Base-by-base conservation (phyloP, 2,888 invertebrate species). In the Hyppa rectilinea region DNA sequence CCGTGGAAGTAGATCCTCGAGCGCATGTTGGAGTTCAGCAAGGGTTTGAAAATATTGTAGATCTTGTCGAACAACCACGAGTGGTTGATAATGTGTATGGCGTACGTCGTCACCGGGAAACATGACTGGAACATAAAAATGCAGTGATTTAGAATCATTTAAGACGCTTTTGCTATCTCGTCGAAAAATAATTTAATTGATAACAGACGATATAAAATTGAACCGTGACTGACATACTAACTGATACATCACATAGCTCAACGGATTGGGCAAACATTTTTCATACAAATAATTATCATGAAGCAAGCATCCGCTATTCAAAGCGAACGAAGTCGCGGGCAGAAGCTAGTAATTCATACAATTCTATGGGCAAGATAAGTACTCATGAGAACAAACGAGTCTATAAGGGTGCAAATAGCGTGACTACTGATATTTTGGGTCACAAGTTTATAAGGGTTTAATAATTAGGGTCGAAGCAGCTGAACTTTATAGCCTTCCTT, bases 41-140 rank as follows among this genome's bases (percentile, higher is more conserved):
- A 94, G 0, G 98, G 98, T 85, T 97, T 98, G 91, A 98, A 98
- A 26, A 98, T 97, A 79, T 97, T 97, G 90, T 97, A 98, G 62
- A 97, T 97, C 78, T 97, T 97, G 90, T 98, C 98, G 89, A 98
- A 98, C 10, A 98, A 92, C 98, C 98, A 98, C 1, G 98, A 97
- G 88, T 98, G 97, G 90, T 98, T 97, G 45, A 98, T 96, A 62
- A 98, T 96, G 92, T 98, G 98, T 68, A 98, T 96, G 0, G 98
- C 97, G 79, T 97, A 94, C 0, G 97, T 97, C 62, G 96, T 97
- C 87, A 98, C 96, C 0, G 98, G 98, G 89, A 97, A 97, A 65
- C 97, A 96, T 0, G 97, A 97, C 97, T 97, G 92, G 12, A 92
- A 74, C 14, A 23, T 7, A 56, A 58, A 75, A 7, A 4, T 4